Conservation (phyloP, 1,140 invertebrate species). For the Papilio polytes region DNA sequence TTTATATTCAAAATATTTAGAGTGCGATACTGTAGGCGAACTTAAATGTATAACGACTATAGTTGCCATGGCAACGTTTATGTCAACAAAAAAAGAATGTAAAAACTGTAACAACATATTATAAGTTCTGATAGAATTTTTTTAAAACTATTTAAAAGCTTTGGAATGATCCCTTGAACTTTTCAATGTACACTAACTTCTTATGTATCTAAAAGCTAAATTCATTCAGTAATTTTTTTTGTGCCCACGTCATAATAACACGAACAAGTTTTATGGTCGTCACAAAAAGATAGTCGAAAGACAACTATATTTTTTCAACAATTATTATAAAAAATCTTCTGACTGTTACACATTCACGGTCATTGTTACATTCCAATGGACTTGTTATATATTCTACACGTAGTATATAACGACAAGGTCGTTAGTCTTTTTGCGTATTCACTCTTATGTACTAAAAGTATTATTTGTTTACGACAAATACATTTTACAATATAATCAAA, state of each 20-base stretch:
- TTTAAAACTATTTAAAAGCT: too few species aligned
- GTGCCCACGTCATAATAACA: neutral
- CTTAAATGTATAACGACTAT: constrained; percentile 2
- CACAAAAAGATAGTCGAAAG: constrained; percentile 28
- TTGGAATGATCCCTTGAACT: too few species aligned
- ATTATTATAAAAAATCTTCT: constrained; percentile 32
- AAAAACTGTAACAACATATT: neutral
- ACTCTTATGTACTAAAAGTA: constrained; percentile 4
- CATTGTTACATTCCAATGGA: constrained; percentile 63
- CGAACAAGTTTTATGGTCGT: neutral
- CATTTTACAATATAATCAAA: neutral
- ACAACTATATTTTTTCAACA: constrained; percentile 25
- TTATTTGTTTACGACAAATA: neutral
- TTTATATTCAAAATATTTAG: constrained; percentile 33
- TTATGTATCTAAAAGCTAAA: neutral
- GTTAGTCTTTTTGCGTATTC: constrained; percentile 47
- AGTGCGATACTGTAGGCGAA: constrained; percentile 19
- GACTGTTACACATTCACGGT: constrained; percentile 55
- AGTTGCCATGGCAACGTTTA: constrained; percentile 17
- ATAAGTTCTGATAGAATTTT: neutral
- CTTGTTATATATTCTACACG: constrained; percentile 45
- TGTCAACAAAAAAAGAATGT: neutral
- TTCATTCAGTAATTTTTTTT: neutral
- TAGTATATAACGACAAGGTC: constrained; percentile 60
- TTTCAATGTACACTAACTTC: neutral